Evolutionary conservation across 2,113 vertebrate genomes (phyloP), one percentile per base, ranked within the genome.

Genomic region (Serilophus lunatus): DNA sequence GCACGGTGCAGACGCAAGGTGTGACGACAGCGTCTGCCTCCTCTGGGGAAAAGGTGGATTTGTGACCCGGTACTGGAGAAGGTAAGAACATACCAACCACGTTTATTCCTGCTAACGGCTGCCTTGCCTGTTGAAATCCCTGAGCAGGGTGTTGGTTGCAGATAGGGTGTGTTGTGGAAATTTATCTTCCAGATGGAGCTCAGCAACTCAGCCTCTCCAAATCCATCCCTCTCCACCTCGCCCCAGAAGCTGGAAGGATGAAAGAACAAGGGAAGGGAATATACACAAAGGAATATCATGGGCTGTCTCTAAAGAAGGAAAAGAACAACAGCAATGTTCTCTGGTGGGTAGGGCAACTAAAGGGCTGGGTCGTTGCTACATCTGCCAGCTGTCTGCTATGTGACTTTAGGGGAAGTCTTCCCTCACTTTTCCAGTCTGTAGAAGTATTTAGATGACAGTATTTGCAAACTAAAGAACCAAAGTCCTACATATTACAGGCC

Each of bases 381-480:
- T 22, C 79, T 90, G 44, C 66, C 86, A 92, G 76, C 80, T 90
- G 69, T 49, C 44, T 40, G 25, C 69, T 3, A 2, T 17, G 69
- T 33, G 57, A 31, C 61, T 53, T 13, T 1, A 19, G 42, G 25
- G 54, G 36, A 92, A 78, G 40, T 31, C 9, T 4, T 8, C 45
- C 22, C 71, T 54, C 40, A 23, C 19, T 44, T 60, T 72, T 47
- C 60, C 77, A 70, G 56, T 33, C 61, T 40, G 22, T 22, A 44
- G 61, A 65, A 61, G 6, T 28, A 76, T 72, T 82, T 44, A 80
- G 38, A 36, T 44, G 63, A 49, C 49, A 64, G 31, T 12, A 50
- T 69, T 68, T 78, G 45, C 70, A 91, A 95, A 81, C n/a, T 28
- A 13, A 86, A 86, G 60, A 83, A 64, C 56, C 51, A 18, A 72